These are phyloP conservation scores for Panopea generosa DNA, from an alignment of 2,888 invertebrate species.

Conservation along the genomic window DNA sequence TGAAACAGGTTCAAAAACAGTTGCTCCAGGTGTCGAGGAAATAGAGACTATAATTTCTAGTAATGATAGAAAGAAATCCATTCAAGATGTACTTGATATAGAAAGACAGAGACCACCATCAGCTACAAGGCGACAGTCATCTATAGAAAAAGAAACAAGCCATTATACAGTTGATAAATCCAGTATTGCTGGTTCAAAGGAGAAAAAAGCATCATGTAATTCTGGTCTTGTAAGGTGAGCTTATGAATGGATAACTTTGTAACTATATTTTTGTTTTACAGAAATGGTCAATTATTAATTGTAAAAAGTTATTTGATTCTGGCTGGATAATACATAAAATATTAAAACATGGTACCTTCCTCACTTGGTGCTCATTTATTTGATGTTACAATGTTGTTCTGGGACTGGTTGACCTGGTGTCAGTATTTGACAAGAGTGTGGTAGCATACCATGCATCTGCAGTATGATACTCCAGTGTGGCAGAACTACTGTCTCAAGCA, in stretches of 20 bases:
- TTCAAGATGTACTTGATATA: constrained; percentile 67
- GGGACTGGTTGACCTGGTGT: too few species aligned
- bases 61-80: constrained; percentile 55
- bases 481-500: too few species aligned
- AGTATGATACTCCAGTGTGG: too few species aligned
- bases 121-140: constrained; percentile 54
- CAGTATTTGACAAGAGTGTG: too few species aligned
- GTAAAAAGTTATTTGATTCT: too few species aligned
- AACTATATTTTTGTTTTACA: too few species aligned
- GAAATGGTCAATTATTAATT: too few species aligned
- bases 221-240: constrained; percentile 37
- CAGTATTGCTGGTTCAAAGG: constrained; percentile 60
- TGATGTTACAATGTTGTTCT: too few species aligned
- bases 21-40: constrained; percentile 46
- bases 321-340: too few species aligned
- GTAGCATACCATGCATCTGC: too few species aligned
- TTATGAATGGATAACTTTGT: neutral
- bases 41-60: constrained; percentile 57
- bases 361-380: too few species aligned
- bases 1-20: constrained; percentile 10
- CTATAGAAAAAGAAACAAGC: constrained; percentile 57
- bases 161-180: constrained; percentile 72
- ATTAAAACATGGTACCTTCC: too few species aligned
- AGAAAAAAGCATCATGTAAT: constrained; percentile 16
- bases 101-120: constrained; percentile 42